Conservation (phyloP, 2,113 vertebrate genomes). For the Progne subis region DNA sequence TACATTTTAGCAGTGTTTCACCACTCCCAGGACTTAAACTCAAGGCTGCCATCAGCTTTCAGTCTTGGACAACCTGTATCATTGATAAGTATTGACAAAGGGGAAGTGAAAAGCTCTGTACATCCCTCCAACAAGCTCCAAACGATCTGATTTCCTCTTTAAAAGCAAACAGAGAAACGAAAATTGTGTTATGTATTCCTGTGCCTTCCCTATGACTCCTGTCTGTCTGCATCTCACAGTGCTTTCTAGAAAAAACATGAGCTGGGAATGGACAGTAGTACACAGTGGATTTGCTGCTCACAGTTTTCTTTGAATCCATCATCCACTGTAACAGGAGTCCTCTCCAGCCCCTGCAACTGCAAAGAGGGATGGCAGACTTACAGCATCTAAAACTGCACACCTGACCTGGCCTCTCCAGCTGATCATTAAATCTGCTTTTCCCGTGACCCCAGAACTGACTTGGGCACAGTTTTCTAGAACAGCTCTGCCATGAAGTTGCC, state of each 20-base stretch:
- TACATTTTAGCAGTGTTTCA: background rate
- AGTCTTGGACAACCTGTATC: background rate
- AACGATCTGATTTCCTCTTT: background rate
- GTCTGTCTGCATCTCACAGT: background rate
- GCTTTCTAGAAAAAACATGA: background rate
- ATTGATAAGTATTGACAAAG: background rate
- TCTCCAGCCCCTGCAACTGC: background rate
- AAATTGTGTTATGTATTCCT: background rate
- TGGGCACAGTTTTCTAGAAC: background rate
- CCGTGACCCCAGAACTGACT: conserved; percentile 16
- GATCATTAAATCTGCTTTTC: conserved; percentile 39
- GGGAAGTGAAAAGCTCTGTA: background rate
- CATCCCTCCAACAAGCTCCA: background rate
- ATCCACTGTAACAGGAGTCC: background rate
- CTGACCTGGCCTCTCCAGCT: background rate
- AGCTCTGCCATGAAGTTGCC: background rate
- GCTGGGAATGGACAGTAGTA: background rate
- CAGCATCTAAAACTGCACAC: background rate
- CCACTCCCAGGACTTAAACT: background rate
- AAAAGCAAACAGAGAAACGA: background rate
- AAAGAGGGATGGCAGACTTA: background rate
- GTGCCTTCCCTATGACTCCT: background rate
- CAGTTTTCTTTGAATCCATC: background rate
- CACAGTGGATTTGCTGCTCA: background rate
- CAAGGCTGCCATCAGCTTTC: background rate